Conservation (phyloP, 1,140 invertebrate species). For the Heliconius hewitsoni region DNA sequence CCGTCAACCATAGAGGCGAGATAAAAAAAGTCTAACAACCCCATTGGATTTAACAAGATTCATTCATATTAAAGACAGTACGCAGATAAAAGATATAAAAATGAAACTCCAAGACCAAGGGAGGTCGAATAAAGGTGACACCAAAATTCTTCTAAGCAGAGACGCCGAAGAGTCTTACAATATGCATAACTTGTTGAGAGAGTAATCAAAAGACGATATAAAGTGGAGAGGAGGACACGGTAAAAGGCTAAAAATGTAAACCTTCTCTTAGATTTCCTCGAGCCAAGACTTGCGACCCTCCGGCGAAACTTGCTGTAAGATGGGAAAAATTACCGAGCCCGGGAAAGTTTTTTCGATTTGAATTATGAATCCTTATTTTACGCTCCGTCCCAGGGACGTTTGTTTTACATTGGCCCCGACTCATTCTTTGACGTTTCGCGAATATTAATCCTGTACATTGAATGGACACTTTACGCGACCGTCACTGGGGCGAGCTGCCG, state of each 20-base stretch:
- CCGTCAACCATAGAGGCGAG: background rate
- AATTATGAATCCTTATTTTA: slow-evolving; percentile 81
- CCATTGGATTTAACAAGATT: slow-evolving; percentile 49
- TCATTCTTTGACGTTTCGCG: slow-evolving; percentile 66
- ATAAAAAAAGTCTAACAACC: slow-evolving; percentile 37
- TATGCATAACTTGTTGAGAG: slow-evolving; percentile 81
- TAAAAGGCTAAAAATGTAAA: slow-evolving; percentile 81
- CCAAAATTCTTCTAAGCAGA: slow-evolving; percentile 68
- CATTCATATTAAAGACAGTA: slow-evolving; percentile 67
- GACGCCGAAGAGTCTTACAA: slow-evolving; percentile 71
- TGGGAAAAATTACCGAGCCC: slow-evolving; percentile 78
- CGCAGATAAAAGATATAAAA: slow-evolving; percentile 67
- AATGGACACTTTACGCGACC: slow-evolving; percentile 40
- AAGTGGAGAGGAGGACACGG: slow-evolving; percentile 76
- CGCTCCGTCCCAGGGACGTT: slow-evolving; percentile 71
- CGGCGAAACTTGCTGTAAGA: slow-evolving; percentile 76
- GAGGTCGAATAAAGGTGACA: slow-evolving; percentile 62
- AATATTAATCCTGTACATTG: slow-evolving; percentile 66
- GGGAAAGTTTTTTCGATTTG: slow-evolving; percentile 80
- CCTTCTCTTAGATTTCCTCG: slow-evolving; percentile 74
- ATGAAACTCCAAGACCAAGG: slow-evolving; percentile 68
- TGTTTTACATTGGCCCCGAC: slow-evolving; percentile 71
- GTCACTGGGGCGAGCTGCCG: slow-evolving; percentile 27
- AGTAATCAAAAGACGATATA: slow-evolving; percentile 81
- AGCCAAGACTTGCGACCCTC: slow-evolving; percentile 69